A percentile compares a stretch with the other conserved stretches of the same genome.
Conservation (phyloP, 2,888 invertebrate genomes). For the Biston betularia region DNA sequence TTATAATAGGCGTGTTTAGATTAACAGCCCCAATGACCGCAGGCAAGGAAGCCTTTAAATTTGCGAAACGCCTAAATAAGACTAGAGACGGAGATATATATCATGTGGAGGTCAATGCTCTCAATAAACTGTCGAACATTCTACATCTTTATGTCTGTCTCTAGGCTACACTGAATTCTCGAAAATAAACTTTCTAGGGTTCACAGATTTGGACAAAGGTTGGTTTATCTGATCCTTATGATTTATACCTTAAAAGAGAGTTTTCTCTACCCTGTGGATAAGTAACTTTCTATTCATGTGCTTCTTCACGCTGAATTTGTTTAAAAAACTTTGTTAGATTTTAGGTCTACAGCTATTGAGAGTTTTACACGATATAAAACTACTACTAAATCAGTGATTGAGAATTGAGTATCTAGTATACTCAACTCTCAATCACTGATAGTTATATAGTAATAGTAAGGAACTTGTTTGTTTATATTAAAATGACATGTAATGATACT, state of each 20-base stretch:
- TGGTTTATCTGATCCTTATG: not conserved
- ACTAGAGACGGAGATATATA: not conserved
- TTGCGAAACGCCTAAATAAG: not conserved
- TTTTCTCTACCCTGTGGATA: not conserved
- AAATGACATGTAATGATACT: no score
- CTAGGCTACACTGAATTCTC: conserved; percentile 3
- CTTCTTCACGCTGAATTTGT: not conserved
- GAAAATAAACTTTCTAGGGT: conserved; percentile 4
- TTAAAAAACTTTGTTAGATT: not conserved
- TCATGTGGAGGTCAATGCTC: conserved; percentile 11
- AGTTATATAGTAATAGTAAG: no score
- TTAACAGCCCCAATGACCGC: conserved; percentile 8
- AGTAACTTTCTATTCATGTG: not conserved
- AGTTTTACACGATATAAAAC: no score
- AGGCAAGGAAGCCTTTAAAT: conserved; percentile 23
- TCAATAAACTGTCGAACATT: conserved; percentile 7
- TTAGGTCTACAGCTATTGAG: not conserved
- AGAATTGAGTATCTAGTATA: not conserved
- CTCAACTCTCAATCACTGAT: not conserved
- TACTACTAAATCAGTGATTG: no score
- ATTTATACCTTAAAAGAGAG: not conserved
- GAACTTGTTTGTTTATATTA: no score
- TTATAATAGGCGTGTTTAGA: conserved; percentile 7
- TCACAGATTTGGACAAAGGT: not conserved
- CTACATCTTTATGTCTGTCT: conserved; percentile 4